phyloP scores from a whole-genome alignment of 2,888 invertebrate species.

The Cataglyphis albicans region DNA sequence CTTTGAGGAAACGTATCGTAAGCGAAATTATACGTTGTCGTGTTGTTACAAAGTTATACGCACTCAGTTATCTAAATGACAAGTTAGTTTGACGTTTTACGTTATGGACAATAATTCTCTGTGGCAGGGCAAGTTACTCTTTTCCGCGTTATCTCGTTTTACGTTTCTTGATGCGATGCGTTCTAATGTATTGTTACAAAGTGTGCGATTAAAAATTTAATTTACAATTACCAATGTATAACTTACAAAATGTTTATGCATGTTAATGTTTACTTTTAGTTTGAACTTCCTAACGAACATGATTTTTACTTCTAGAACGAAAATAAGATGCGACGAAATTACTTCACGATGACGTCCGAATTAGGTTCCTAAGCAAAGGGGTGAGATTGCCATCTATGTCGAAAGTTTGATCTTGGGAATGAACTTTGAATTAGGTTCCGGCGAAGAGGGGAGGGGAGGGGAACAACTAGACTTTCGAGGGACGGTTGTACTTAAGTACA shows the following conservation, averaged over 20 bases:
- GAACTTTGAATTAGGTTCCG: conserved; percentile 66
- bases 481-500: conserved; percentile 63
- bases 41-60: not conserved
- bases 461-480: conserved; percentile 41
- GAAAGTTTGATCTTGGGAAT: conserved; percentile 61
- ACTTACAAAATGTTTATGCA: no score
- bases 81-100: conserved; percentile 15
- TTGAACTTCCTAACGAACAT: not conserved
- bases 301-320: not conserved
- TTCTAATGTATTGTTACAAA: not conserved
- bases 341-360: conserved; percentile 15
- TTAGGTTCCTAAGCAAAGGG: conserved; percentile 21
- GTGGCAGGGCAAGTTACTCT: not conserved
- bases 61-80: not conserved
- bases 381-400: conserved; percentile 35
- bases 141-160: not conserved
- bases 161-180: not conserved
- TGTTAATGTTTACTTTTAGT: not conserved
- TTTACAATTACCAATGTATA: no score
- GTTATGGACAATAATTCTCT: not conserved
- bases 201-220: no score
- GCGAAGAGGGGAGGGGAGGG: not conserved
- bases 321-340: not conserved
- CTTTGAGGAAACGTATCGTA: not conserved
- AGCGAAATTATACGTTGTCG: conserved; percentile 33